phyloP scores from a whole-genome alignment of 2,113 vertebrate species.

The Corythornis madagascariensis region DNA sequence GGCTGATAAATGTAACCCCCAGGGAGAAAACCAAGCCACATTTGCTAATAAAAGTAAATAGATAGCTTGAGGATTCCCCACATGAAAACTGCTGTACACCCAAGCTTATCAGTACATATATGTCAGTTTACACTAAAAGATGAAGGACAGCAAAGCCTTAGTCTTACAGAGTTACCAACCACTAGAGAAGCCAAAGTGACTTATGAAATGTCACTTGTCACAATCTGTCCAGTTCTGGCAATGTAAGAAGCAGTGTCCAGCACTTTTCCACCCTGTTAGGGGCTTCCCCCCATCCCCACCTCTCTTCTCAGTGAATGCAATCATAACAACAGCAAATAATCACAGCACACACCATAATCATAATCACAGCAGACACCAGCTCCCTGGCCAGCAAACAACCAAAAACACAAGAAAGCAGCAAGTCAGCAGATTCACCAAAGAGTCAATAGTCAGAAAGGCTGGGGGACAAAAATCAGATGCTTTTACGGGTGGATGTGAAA shows the following conservation, averaged over 20 bases:
- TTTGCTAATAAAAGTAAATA: neutral
- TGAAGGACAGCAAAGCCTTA: neutral
- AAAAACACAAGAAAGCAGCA: neutral
- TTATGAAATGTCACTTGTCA: neutral
- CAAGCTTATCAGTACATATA: neutral
- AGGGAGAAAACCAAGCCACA: neutral
- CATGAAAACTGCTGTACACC: neutral
- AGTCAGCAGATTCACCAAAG: neutral
- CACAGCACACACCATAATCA: neutral
- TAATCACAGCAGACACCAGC: conserved; percentile 21
- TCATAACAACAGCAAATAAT: conserved; percentile 19
- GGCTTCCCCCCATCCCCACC: neutral
- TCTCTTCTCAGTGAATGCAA: neutral
- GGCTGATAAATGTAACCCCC: neutral
- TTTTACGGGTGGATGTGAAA: neutral
- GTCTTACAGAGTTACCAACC: neutral
- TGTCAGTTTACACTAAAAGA: neutral
- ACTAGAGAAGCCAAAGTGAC: neutral
- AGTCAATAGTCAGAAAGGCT: neutral
- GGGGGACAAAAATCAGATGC: neutral
- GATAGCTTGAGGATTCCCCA: neutral
- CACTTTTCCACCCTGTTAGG: conserved; percentile 2
- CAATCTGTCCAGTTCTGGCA: neutral
- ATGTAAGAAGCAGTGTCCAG: neutral
- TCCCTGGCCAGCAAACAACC: neutral